phyloP scores from a whole-genome alignment of 2,888 invertebrate species.

The Minunthozetes semirufus region DNA sequence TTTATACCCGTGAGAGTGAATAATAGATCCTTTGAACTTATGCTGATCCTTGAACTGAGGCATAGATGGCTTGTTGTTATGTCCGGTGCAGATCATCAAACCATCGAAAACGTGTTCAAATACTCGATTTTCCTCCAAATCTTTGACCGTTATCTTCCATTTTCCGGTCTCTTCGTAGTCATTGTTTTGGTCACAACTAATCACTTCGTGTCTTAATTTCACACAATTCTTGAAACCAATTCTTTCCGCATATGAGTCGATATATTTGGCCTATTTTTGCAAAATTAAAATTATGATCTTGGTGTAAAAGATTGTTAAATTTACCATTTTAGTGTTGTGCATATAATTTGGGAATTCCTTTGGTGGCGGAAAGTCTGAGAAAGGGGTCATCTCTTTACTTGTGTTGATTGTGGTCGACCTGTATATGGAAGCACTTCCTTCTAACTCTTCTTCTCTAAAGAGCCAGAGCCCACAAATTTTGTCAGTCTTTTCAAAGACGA shows the following conservation, averaged over 20 bases:
- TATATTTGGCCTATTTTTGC: slow-evolving; percentile 45
- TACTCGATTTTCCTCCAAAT: background rate
- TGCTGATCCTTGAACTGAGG: slow-evolving; percentile 50
- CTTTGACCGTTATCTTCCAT: background rate
- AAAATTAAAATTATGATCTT: background rate
- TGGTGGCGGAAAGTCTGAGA: slow-evolving; percentile 48
- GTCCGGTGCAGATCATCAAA: slow-evolving; percentile 52
- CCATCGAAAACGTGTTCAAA: slow-evolving; percentile 48
- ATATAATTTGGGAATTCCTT: slow-evolving; percentile 47
- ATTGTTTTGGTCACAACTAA: slow-evolving; percentile 36
- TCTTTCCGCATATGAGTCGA: slow-evolving; percentile 46
- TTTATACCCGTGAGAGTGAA: slow-evolving; percentile 44
- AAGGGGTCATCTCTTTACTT: slow-evolving; percentile 49
- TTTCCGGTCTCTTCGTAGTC: slow-evolving; percentile 38
- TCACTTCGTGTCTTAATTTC: slow-evolving; percentile 45
- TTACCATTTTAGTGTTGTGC: slow-evolving; percentile 47
- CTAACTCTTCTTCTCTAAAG: slow-evolving; percentile 42
- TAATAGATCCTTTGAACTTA: slow-evolving; percentile 45
- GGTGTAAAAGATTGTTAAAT: background rate
- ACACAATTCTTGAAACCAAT: slow-evolving; percentile 46
- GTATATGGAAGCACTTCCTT: slow-evolving; percentile 46
- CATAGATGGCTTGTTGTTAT: slow-evolving; percentile 50
- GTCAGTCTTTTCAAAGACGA: slow-evolving; percentile 47
- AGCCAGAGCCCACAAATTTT: slow-evolving; percentile 49
- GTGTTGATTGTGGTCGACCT: slow-evolving; percentile 49